Evolutionary conservation across 2,797 vertebrate species (phyloP), one percentile per base, ranked within the genome.

Genomic region (Neostethus bicornis): DNA sequence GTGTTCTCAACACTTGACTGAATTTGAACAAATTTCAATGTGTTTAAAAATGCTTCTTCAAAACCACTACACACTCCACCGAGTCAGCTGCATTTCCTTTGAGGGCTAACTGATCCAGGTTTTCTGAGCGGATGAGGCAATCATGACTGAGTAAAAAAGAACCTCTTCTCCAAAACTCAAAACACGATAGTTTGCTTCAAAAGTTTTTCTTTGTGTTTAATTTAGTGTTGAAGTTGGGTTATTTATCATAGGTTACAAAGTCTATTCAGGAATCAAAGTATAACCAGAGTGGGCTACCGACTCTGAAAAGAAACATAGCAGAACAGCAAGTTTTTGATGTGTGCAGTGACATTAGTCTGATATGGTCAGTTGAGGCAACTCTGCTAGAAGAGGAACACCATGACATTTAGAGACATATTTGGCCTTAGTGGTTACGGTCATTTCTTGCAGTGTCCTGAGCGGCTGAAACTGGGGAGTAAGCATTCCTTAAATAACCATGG

Each of bases 401-500:
- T 87, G 86, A 89, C 87, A 88, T 88, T 88, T 78, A 77, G 65
- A 84, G 80, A 87, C 81, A 75, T 74, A 83, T 85, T 87, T 86
- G 88, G 83, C 79, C 70, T 71, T 60, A 60, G 79, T 62, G 72
- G 73, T 73, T 75, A 79, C 72, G 69, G 81, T 84, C 79, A 78
- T 70, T 84, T 63, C 66, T 50, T 25, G 68, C 71, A 65, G 73
- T 21, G 64, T 56, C 80, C 75, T 39, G 48, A 85, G 83, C 81
- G 66, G 58, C 55, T 77, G 61, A 87, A 87, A 85, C 34, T 38
- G 66, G 61, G 64, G 74, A 85, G 75, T 89, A 87, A 87, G 87
- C 88, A 89, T 89, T 90, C 83, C 82, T 89, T 88, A 89, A 91
- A 91, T 89, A 90, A 87, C 85, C 82, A 58, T 52, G 59, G 75